Evolutionary conservation across 2,113 vertebrate genomes (phyloP).

Genomic region (Pampusana beccarii): DNA sequence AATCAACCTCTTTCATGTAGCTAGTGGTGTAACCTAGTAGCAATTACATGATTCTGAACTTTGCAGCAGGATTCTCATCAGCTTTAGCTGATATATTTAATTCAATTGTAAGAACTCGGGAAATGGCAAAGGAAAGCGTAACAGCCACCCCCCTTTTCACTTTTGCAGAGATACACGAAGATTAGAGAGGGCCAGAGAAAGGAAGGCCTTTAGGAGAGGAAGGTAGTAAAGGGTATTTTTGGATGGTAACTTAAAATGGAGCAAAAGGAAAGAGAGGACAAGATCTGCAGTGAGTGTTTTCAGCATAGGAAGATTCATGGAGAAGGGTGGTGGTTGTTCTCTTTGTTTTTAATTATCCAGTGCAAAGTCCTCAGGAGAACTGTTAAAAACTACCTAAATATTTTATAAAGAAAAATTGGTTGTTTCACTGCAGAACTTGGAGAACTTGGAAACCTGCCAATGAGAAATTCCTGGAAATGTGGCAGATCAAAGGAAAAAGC

Average conservation of each 20-base stretch:
- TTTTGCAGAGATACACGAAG: not conserved
- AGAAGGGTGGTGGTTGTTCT: not conserved
- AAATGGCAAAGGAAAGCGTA: not conserved
- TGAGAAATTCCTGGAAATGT: not conserved
- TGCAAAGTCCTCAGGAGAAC: not conserved
- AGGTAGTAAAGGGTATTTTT: not conserved
- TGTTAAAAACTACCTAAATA: not conserved
- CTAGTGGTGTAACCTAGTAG: not conserved
- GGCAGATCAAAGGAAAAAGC: not conserved
- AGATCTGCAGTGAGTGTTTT: not conserved
- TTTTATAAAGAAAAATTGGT: not conserved
- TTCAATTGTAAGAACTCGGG: not conserved
- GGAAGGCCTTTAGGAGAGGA: not conserved
- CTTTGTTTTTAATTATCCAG: not conserved
- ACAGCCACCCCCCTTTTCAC: too few species aligned
- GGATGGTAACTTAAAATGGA: not conserved
- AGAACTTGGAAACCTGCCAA: not conserved
- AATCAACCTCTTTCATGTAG: not conserved
- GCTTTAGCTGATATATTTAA: not conserved
- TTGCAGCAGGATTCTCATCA: not conserved
- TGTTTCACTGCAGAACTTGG: not conserved
- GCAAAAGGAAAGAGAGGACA: not conserved
- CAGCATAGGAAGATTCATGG: not conserved
- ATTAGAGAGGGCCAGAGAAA: not conserved
- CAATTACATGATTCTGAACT: not conserved